Evolutionary conservation across 2,797 vertebrate genomes (phyloP).

Genomic region (Tokudaia muenninki): DNA sequence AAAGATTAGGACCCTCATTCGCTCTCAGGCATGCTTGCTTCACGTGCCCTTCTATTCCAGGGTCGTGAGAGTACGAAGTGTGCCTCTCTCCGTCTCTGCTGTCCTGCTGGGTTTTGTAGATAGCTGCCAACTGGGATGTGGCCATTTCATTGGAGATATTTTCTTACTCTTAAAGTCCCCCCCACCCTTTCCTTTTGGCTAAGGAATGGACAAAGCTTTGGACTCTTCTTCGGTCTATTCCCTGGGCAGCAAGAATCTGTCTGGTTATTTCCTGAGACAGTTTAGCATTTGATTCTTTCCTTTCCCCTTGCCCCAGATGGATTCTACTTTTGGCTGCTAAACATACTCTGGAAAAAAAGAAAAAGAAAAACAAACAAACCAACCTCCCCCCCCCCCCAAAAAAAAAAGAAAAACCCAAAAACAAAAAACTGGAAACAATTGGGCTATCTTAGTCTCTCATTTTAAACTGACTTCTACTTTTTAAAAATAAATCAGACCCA

Average conservation of each 20-base stretch:
- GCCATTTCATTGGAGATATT: background rate
- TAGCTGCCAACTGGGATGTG: background rate
- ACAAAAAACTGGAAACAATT: background rate
- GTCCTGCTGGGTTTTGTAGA: background rate
- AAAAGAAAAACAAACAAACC: too few relatives aligned
- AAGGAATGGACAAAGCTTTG: background rate
- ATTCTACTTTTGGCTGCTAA: slow-evolving; percentile 30
- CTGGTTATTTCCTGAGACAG: background rate
- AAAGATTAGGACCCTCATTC: background rate
- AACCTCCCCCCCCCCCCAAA: too few relatives aligned
- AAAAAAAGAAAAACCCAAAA: too few relatives aligned
- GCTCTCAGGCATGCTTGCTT: background rate
- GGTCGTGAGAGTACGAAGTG: background rate
- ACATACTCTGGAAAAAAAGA: background rate
- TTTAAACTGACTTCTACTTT: background rate
- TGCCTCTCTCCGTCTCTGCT: background rate
- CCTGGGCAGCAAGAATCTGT: background rate
- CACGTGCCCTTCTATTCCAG: background rate
- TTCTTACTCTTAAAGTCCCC: background rate
- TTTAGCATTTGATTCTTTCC: background rate
- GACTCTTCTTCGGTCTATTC: slow-evolving; percentile 21
- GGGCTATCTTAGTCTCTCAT: background rate
- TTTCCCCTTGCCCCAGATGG: background rate
- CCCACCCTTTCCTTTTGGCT: background rate
- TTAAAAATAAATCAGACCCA: background rate